Percentiles rank a stretch among this genome's conserved stretches.
These are phyloP conservation scores for Trichonephila inaurata DNA, from an alignment of 1,140 invertebrate genomes.

Conservation along the genomic window DNA sequence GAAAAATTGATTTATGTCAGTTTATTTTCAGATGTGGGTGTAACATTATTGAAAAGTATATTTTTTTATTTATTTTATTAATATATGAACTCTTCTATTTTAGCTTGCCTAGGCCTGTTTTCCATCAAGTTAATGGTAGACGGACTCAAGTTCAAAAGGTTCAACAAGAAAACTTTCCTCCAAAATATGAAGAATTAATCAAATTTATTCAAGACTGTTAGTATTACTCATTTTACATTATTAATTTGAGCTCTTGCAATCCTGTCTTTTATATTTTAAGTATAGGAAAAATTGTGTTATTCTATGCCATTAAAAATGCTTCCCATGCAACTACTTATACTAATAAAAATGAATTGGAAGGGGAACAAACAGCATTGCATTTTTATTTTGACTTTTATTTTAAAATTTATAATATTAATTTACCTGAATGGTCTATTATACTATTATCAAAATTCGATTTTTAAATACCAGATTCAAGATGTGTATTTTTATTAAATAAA, in stretches of 20 bases:
- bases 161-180: conserved; percentile 86
- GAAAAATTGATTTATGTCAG: not conserved
- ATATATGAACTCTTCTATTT: conserved; percentile 81
- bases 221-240: conserved; percentile 14
- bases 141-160: conserved; percentile 84
- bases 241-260: not conserved
- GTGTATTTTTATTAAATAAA: not conserved
- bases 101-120: conserved; percentile 85
- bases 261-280: not conserved
- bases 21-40: not conserved
- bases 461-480: not conserved
- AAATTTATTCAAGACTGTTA: conserved; percentile 86
- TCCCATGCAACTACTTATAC: too few relatives aligned
- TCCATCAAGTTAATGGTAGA: conserved; percentile 85
- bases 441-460: not conserved
- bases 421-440: not conserved
- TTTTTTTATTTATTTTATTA: not conserved
- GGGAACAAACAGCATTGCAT: too few relatives aligned
- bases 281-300: not conserved
- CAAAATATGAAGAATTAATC: conserved; percentile 88
- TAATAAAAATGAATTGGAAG: too few relatives aligned
- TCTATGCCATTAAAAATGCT: too few relatives aligned
- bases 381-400: too few relatives aligned
- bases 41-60: not conserved
- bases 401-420: too few relatives aligned